Base-by-base conservation (phyloP, 2,888 invertebrate genomes). In the Keiferia lycopersicella region DNA sequence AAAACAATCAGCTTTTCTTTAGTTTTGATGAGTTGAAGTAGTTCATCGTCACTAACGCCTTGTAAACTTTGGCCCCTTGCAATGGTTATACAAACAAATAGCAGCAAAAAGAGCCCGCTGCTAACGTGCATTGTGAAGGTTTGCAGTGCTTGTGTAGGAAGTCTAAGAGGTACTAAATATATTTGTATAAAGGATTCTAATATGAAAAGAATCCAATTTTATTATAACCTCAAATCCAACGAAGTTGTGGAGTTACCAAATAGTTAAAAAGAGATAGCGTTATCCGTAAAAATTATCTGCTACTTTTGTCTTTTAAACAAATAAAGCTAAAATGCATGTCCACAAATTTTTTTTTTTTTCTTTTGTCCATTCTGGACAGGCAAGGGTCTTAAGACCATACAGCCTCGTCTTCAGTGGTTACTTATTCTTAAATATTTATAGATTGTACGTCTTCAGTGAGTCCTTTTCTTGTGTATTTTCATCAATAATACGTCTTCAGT, bases 1-100 rank as follows among this genome's bases (percentile, higher is more conserved):
- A 97, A 88, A 59, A 94, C 95, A 67, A 97, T 93, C 64, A 97
- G 95, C 88, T 96, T 95, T 86, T 96, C 96, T 85, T 96, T 96
- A 64, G 93, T 94, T 81, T 94, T 94, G 68, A 97, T 94, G 60
- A 96, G 90, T 81, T 95, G 95, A 64, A 96, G 91, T 68, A 97
- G 92, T 74, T 97, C 96, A 70, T 96, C 95, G 77, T 97, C 97
- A 79, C 93, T 95, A 14, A 96, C 95, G 68, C 89, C 92, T 81
- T 95, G 95, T 65, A 96, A 85, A 63, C 78, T 76, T 71, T 81
- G 74, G 74, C 80, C 78, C 64, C 81, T 72, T 14, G 77, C 83
- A 50, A 48, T 16, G 11, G 26, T 2, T 48, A 50, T n/a, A 30
- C 50, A 50, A n/a, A 61, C 26, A 30, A 61, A 34, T 1, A 61